Conservation (phyloP, 2,888 invertebrate genomes). For the Bugulina stolonifera region DNA sequence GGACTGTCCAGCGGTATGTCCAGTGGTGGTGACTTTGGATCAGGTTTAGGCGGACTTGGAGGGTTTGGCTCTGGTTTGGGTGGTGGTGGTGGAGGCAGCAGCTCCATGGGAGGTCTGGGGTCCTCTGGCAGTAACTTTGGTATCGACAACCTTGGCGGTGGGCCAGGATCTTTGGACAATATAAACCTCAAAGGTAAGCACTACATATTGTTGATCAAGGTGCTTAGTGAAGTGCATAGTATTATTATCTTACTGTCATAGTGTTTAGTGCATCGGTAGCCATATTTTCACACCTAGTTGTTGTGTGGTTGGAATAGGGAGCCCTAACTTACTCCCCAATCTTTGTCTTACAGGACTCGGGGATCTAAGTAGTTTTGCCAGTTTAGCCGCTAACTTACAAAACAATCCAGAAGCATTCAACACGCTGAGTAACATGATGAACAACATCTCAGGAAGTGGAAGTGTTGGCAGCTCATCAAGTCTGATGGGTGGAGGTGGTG, state of each 20-base stretch:
- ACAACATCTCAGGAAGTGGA: conserved; percentile 7
- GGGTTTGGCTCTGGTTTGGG: conserved; percentile 18
- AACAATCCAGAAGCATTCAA: conserved; percentile 25
- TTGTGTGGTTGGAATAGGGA: too few species aligned
- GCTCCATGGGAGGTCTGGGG: conserved; percentile 19
- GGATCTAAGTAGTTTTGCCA: conserved; percentile 31
- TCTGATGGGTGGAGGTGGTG: not conserved
- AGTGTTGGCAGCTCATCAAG: not conserved
- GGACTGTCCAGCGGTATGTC: conserved; percentile 30
- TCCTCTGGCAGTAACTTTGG: conserved; percentile 6
- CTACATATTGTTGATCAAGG: too few species aligned
- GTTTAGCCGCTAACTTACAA: conserved; percentile 26
- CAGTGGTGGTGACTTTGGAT: conserved; percentile 25
- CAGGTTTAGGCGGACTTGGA: not conserved
- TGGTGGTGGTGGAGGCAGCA: not conserved
- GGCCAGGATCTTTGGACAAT: not conserved
- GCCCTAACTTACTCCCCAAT: too few species aligned
- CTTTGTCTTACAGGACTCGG: too few species aligned
- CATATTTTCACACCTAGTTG: too few species aligned
- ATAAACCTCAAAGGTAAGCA: conserved; percentile 17
- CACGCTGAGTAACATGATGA: conserved; percentile 24
- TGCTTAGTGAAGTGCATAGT: too few species aligned
- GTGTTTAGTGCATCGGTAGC: too few species aligned
- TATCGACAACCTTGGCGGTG: conserved; percentile 17
- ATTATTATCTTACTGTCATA: too few species aligned